Base-by-base conservation (phyloP, 2,113 vertebrate species). In the Hystrix brachyura region DNA sequence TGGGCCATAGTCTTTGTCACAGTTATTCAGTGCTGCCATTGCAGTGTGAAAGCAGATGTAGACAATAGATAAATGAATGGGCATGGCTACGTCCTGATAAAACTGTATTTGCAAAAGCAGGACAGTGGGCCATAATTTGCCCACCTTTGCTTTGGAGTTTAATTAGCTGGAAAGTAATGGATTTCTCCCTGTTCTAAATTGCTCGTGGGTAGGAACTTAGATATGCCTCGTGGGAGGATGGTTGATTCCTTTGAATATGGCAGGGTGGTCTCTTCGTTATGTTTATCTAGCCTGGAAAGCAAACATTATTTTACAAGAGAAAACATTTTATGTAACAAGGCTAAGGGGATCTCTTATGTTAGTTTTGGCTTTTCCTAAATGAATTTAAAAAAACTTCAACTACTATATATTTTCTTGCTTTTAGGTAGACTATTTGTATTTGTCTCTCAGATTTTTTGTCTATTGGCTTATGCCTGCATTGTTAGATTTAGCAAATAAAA, bases 401-500 rank as follows among this genome's bases (percentile, higher is more conserved):
- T 38, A 46, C 43, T 85, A 43, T 69, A 14, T 69, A 14, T 59
- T 71, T 82, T 90, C 7, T 91, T 80, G 71, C 5, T 85, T 90
- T 72, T 93, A 53, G 32, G 13, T 13, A 55, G 51, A 94, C 87
- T 46, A 34, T 82, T 90, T 93, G 53, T 87, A 18, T 91, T 90
- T 90, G 21, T n/a, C 32, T 72, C 32, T 60, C 5, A 29, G 51
- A 23, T 46, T 38, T 79, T 94, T 94, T 88, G 84, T 80, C 27
- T 85, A 48, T n/a, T 71, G 53, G 3, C 29, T 94, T 84, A 60
- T 59, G 38, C 5, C 43, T 92, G 4, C 25, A 14, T 81, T 83
- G 46, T 34, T 9, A 82, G n/a, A 82, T 71, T 95, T 76, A 82
- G 32, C 32, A 94, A 90, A 92, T 64, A 91, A 76, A 80, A 84